Evolutionary conservation across 2,113 vertebrate genomes (phyloP).

Genomic region (Hiodon tergisus): DNA sequence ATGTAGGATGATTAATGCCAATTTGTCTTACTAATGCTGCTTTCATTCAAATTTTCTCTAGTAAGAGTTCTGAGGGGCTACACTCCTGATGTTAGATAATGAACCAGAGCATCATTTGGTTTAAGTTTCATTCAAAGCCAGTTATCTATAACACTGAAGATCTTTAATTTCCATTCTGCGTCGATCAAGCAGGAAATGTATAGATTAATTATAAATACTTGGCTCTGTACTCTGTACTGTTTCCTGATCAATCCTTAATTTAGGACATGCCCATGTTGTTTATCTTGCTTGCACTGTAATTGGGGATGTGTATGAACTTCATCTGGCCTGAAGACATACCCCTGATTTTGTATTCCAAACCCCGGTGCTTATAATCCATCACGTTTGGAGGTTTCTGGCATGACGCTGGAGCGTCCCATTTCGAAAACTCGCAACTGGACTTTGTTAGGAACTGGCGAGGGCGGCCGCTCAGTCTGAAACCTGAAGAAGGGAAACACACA

Average conservation of each 20-base stretch:
- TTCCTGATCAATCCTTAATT: not conserved
- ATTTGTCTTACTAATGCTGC: too few species aligned
- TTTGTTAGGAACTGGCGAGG: conserved; percentile 38
- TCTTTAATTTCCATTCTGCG: too few species aligned
- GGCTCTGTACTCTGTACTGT: not conserved
- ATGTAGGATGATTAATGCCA: too few species aligned
- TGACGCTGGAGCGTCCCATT: conserved; percentile 24
- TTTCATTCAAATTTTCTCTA: too few species aligned
- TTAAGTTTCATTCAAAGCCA: too few species aligned
- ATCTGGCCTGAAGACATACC: conserved; percentile 19
- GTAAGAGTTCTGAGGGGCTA: too few species aligned
- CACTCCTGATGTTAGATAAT: too few species aligned
- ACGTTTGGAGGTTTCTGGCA: conserved; percentile 31
- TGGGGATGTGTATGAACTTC: conserved; percentile 5
- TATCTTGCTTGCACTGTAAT: conserved; percentile 18
- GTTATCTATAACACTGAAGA: too few species aligned
- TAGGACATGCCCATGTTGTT: conserved; percentile 12
- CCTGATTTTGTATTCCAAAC: conserved; percentile 8
- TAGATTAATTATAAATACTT: not conserved
- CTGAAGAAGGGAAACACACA: conserved; percentile 20
- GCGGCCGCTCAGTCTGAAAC: conserved; percentile 17
- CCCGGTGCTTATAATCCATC: conserved; percentile 35
- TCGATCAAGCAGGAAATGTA: not conserved
- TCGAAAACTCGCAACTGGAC: conserved; percentile 40
- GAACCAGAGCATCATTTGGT: too few species aligned